Percentiles rank a stretch among this genome's conserved stretches.
Conservation (phyloP, 1,140 invertebrate genomes). For the Drosophila tristis region DNA sequence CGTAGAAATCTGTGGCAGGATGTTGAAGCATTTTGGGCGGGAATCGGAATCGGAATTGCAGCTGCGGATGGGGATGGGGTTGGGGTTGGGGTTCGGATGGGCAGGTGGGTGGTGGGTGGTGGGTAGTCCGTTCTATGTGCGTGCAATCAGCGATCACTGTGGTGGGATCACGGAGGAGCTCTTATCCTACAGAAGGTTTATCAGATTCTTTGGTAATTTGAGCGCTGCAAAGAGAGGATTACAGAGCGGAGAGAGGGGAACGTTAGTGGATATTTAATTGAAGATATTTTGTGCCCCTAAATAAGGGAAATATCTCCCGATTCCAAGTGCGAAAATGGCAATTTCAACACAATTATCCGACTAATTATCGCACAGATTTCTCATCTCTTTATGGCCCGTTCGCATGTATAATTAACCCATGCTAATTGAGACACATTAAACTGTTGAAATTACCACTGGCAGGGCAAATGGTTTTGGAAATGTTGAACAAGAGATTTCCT, state of each 20-base stretch:
- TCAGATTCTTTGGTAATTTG: conserved; percentile 66
- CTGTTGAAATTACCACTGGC: conserved; percentile 23
- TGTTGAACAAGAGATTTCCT: conserved; percentile 56
- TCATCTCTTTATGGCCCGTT: conserved; percentile 61
- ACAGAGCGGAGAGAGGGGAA: neutral
- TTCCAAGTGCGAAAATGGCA: neutral
- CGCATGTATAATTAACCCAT: conserved; percentile 44
- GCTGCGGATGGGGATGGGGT: neutral
- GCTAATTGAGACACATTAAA: conserved; percentile 65
- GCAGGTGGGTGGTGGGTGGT: neutral
- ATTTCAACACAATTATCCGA: conserved; percentile 23
- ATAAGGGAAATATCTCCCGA: neutral
- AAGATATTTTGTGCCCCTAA: neutral
- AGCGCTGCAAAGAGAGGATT: conserved; percentile 45
- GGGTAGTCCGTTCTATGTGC: conserved; percentile 5
- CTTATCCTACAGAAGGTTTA: conserved; percentile 12
- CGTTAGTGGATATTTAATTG: neutral
- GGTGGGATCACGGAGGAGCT: too few species aligned
- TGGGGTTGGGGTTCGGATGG: conserved; percentile 1
- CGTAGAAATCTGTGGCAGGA: conserved; percentile 83
- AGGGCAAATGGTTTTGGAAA: conserved; percentile 32
- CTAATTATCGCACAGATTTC: conserved; percentile 44
- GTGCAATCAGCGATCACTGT: conserved; percentile 12
- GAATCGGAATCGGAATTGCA: neutral
- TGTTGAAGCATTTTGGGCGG: conserved; percentile 75